Evolutionary conservation across 92 coral and sea anemone genomes (phyloP).

Genomic region (Palythoa grandiflora): DNA sequence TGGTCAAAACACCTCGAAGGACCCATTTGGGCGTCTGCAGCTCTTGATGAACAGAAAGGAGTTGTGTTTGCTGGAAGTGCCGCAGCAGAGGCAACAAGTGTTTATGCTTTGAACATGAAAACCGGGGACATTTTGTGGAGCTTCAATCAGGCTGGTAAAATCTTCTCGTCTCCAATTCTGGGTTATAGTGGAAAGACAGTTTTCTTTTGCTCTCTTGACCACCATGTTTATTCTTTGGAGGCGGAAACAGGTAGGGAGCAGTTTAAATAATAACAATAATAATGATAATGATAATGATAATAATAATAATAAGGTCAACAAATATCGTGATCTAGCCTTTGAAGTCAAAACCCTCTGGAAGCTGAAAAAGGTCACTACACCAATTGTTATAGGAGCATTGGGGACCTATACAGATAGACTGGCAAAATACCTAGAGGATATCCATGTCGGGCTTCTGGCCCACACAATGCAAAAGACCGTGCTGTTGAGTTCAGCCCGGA

Average conservation of each 20-base stretch:
- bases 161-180: slow-evolving; percentile 74
- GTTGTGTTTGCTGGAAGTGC: slow-evolving; percentile 71
- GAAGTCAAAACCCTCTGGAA: no score
- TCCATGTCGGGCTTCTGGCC: no score
- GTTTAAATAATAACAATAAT: no score
- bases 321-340: no score
- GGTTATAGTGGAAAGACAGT: slow-evolving; percentile 66
- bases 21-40: slow-evolving; percentile 72
- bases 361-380: no score
- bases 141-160: slow-evolving; percentile 72
- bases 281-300: no score
- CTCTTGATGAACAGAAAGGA: slow-evolving; percentile 72
- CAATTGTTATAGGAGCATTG: no score
- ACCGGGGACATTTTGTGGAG: slow-evolving; percentile 77
- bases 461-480: no score
- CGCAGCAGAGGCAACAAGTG: slow-evolving; percentile 65
- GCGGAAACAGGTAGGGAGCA: slow-evolving; percentile 60
- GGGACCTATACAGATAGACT: no score
- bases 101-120: slow-evolving; percentile 62
- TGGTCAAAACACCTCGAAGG: slow-evolving; percentile 77
- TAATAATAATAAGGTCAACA: no score
- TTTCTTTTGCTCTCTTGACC: slow-evolving; percentile 86
- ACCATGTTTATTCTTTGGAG: slow-evolving; percentile 78
- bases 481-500: no score
- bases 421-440: no score